Base-by-base conservation (phyloP, 2,797 vertebrate species). In the Takifugu ocellatus region DNA sequence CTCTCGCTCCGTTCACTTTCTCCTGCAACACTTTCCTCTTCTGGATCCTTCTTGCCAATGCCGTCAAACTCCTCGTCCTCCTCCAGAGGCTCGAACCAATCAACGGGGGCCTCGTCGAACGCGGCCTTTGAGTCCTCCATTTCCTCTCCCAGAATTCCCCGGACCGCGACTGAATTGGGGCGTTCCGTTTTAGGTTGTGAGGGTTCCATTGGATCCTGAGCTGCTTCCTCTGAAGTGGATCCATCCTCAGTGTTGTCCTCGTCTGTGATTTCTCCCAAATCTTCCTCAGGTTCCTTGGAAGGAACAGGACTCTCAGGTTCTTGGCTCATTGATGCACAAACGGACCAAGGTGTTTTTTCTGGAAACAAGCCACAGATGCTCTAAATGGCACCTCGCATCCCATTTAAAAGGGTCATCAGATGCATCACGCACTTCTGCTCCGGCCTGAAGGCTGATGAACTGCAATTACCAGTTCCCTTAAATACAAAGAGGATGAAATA, bases 1-100 rank as follows among this genome's bases (percentile, higher is more conserved):
- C 86, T 89, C 31, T 84, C 86, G 9, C 87, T 87, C 60, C 51
- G 75, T 61, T 89, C 88, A 56, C 84, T 89, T 59, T 89, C 90
- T 42, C 87, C 88, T 15, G 81, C 87, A 39, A 89, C 54, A 27
- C 90, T 89, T 27, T 90, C 89, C 11, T 83, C 70, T 5, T 85
- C 88, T 9, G 66, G 65, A 48, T 87, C 85, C 53, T 77, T 78
- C 17, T 25, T 54, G 12, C 61, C 61, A 42, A 60, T 36, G 48
- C 70, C 82, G 6, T 72, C 63, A 12, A 49, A 65, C 33, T 85
- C 85, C 0, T 88, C 82, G 0, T 84, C 84, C 0, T 89, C 87
- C 54, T 92, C 92, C 2, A 92, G 87, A 0, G 91, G 92, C 75
- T 93, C 90, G 29, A 92, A 86, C 91, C 91, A 92, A 74, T 92